Evolutionary conservation across 1,140 invertebrate species (phyloP), one percentile per base, ranked within the genome.

Genomic region (Berghia stephanieae): DNA sequence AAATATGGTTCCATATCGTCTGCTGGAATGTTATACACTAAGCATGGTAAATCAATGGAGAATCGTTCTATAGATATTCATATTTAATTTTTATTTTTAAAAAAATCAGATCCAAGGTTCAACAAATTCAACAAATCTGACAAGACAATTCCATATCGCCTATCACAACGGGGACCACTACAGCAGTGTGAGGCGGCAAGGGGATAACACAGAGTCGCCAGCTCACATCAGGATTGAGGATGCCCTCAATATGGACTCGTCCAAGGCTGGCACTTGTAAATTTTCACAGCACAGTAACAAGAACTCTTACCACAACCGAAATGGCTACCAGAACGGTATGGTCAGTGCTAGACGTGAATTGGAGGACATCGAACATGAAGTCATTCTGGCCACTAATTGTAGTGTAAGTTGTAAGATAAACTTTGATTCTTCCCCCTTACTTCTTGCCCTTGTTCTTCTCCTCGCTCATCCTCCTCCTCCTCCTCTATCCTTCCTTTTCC

Each of bases 161-260:
- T 92, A 92, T 82, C 91, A 92, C 79, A 91, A 92, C 82, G 91
- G 90, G 13, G 91, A 91, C 81, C 91, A 91, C 81, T 91, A 91
- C 80, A 90, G 89, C 75, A 90, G 89, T 79, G 87, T 91, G 1
- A 72, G 90, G 27, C 85, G 83, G 72, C 40, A 87, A 31, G 82
- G 85, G 13, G 90, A 91, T 79, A 87, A 86, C 63, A 88, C 88
- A 18, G 85, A 89, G 72, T 84, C 84, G n/a, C 89, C 89, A 40
- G 88, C 90, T 16, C 87, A 89, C 78, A 89, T 91, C 67, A 83
- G 82, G 78, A 31, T 90, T 57, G 82, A 86, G 86, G 86, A 88
- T 77, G 18, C 21, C 18, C 18, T 69, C 27, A 55, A 34, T 55
- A 0, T 69, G 8, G 36, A 16, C 10, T n/a, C 55, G 43, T 43